phyloP scores from a whole-genome alignment of 2,113 vertebrate species.

The Ceyx cyanopectus region DNA sequence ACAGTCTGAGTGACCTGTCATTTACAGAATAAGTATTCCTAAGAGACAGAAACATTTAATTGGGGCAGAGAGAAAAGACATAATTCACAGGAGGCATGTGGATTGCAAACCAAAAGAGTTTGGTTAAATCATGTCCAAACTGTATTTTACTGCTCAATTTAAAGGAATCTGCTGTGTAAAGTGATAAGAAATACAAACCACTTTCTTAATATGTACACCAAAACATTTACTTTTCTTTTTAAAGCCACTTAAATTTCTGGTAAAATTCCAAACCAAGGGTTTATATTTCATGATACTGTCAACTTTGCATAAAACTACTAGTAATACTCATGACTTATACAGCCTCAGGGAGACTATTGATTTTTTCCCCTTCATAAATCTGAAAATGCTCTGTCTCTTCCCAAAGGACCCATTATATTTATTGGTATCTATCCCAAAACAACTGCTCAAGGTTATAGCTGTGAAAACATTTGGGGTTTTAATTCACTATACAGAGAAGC shows the following conservation, averaged over 20 bases:
- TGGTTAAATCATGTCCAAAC: not conserved
- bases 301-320: conserved; percentile 79
- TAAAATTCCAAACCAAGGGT: conserved; percentile 69
- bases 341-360: conserved; percentile 79
- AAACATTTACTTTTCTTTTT: conserved; percentile 65
- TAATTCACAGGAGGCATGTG: conserved; percentile 50
- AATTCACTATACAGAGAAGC: conserved; percentile 38
- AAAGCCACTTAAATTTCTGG: conserved; percentile 75
- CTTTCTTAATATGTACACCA: conserved; percentile 44
- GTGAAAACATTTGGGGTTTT: conserved; percentile 76
- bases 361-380: conserved; percentile 85
- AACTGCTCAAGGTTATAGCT: conserved; percentile 83
- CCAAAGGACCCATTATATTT: conserved; percentile 83
- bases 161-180: conserved; percentile 60
- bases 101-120: not conserved
- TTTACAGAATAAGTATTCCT: conserved; percentile 50
- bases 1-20: conserved; percentile 19
- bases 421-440: conserved; percentile 86
- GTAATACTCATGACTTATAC: conserved; percentile 78
- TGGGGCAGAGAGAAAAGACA: not conserved
- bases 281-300: conserved; percentile 81
- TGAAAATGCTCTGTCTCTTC: conserved; percentile 79
- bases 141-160: conserved; percentile 45
- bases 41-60: conserved; percentile 51
- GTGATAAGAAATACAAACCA: conserved; percentile 53